Evolutionary conservation across 1,140 invertebrate species (phyloP), one percentile per base, ranked within the genome.

Genomic region (Centruroides sculpturatus): DNA sequence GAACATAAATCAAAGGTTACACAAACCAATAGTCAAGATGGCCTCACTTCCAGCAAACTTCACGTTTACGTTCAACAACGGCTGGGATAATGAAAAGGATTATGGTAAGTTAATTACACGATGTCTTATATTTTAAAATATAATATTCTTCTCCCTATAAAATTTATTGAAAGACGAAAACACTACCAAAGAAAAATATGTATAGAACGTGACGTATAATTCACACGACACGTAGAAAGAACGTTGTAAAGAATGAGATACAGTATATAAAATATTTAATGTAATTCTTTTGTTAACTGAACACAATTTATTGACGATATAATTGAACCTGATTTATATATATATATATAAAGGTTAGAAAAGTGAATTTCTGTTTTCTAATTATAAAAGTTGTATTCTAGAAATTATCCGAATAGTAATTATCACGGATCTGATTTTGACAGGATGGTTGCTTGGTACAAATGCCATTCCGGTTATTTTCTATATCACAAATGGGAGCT

Each of bases 31-130:
- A 4, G 73, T 74, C 56, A 81, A 81, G 70, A 79, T 81, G 60
- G 73, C 78, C 35, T 82, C 80, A 13, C 70, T 82, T 53, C 80
- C 80, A 12, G 77, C 78, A 49, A 80, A 82, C 68, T 82, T 82
- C 63, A 80, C 77, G 35, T 82, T 79, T 57, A 56, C 63, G 7
- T 69, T 66, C 52, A 36, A 65, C 4, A 53, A 41, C n/a, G 48
- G 35, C 11, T 48, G 58, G 5, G 59, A 60, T 10, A 49, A 11
- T 47, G 51, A 59, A 60, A 57, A 55, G 35, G 41, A 41, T 8
- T 47, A 12, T 48, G 12, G 48, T n/a, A 50, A 4, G 7, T 50
- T n/a, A 11, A 49, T 49, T 10, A 3, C 48, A 49, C 9, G 52
- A n/a, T 54, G 10, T 23, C 52, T 7, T 41, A 23, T 23, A 23